Percentiles rank a stretch among this genome's conserved stretches.
Conservation (phyloP, 2,888 invertebrate genomes). For the Falcaria lacertinaria region DNA sequence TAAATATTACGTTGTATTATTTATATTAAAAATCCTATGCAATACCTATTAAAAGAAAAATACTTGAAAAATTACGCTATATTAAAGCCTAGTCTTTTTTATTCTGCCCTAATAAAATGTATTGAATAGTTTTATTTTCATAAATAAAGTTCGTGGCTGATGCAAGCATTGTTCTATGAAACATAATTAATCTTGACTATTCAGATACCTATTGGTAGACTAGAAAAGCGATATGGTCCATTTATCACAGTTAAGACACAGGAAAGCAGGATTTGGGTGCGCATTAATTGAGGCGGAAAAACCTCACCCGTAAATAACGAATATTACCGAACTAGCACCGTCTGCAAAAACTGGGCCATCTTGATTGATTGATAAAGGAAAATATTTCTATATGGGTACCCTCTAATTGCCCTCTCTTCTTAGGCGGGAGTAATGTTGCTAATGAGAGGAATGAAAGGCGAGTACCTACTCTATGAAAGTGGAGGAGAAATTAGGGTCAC, state of each 20-base stretch:
- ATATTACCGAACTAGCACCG: slow-evolving; percentile 10
- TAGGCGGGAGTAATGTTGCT: no score
- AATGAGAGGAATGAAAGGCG: no score
- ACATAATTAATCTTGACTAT: background rate
- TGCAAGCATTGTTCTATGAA: background rate
- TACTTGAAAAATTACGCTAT: no score
- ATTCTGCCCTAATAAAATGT: no score
- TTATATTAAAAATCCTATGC: no score
- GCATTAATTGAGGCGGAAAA: slow-evolving; percentile 2
- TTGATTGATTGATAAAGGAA: slow-evolving; percentile 18
- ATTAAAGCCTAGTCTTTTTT: no score
- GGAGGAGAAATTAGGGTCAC: no score
- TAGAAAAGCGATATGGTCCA: background rate
- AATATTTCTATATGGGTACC: slow-evolving; percentile 3
- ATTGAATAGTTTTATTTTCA: no score
- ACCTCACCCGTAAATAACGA: slow-evolving; percentile 6
- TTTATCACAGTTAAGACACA: background rate
- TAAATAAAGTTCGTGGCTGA: background rate
- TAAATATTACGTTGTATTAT: slow-evolving; percentile 26
- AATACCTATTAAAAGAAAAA: no score
- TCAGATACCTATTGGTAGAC: background rate
- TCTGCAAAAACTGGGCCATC: slow-evolving; percentile 10
- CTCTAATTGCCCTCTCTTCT: background rate
- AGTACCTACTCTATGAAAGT: no score
- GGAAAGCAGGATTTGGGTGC: background rate